Base-by-base conservation (phyloP, 2,797 vertebrate genomes). In the Craterocephalus amniculus region DNA sequence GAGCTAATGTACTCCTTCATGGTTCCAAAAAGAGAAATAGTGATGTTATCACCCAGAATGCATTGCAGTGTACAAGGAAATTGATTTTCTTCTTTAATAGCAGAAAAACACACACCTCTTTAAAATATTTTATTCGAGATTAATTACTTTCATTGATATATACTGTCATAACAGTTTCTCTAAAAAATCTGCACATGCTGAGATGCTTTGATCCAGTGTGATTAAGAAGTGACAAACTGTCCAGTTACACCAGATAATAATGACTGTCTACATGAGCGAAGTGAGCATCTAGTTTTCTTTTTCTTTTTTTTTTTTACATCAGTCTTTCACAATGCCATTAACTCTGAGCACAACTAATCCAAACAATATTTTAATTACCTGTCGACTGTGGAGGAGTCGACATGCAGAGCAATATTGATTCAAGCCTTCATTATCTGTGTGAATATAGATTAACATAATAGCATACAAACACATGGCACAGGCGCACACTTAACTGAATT, bases 311-410 rank as follows among this genome's bases (percentile, higher is more conserved):
- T 7, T n/a, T 27, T 4, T 22, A 7, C 22, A 29, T 49, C 43
- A 32, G 34, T n/a, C 40, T 62, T 77, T 61, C 58, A 27, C 13
- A 24, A 26, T 34, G 20, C 22, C 73, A 43, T 67, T 57, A 34
- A 60, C 67, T 61, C 13, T 20, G 31, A 52, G 40, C 29, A 20
- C 14, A 38, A 64, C 69, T 69, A 76, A 72, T 60, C 62, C 64
- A 72, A 66, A 59, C 67, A 65, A 29, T 32, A 24, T 76, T 83
- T 81, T 63, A 80, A 83, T 81, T 58, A 58, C 56, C 32, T 75
- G 58, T 72, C 14, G 2, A 51, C 58, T 54, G 12, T 0, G 36
- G 24, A 48, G 63, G 67, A 69, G 58, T 61, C 77, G 74, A 61
- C 22, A 56, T 32, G 57, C 63, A 69, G 24, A 51, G 38, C 11